Conservation (phyloP, 2,888 invertebrate species). For the Pardosa pseudoannulata region DNA sequence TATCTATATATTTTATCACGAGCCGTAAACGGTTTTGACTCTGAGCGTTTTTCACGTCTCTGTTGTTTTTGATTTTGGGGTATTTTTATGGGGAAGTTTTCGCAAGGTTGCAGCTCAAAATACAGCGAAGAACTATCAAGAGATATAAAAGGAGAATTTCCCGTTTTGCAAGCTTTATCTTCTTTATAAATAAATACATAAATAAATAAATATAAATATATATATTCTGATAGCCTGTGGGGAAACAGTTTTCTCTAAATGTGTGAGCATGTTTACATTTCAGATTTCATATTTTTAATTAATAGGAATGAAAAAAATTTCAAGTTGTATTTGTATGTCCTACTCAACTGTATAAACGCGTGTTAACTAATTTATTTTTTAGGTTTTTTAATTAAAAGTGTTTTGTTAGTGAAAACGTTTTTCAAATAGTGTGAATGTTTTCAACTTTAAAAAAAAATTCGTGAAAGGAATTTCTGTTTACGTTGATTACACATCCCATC, state of each 20-base stretch:
- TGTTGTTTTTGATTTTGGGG: neutral
- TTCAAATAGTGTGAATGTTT: neutral
- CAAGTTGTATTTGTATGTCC: neutral
- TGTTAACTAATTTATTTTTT: neutral
- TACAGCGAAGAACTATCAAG: constrained; percentile 46
- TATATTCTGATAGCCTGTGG: neutral
- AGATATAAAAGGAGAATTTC: neutral
- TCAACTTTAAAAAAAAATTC: no score
- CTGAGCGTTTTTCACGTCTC: neutral
- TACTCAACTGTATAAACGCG: neutral
- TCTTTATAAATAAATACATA: neutral
- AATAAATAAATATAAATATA: no score
- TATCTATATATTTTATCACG: no score
- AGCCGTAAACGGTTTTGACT: neutral
- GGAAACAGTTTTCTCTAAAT: neutral
- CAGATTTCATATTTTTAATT: constrained; percentile 8
- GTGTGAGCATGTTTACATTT: constrained; percentile 45
- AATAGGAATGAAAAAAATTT: constrained; percentile 4
- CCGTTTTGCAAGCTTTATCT: neutral
- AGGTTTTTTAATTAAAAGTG: neutral
- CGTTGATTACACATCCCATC: no score
- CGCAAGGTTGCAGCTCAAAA: constrained; percentile 37
- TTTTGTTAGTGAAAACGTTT: neutral
- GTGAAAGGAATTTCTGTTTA: no score
- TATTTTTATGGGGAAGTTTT: constrained; percentile 17